Evolutionary conservation across 2,888 invertebrate species (phyloP).

Genomic region (Lasioglossum marginatum): DNA sequence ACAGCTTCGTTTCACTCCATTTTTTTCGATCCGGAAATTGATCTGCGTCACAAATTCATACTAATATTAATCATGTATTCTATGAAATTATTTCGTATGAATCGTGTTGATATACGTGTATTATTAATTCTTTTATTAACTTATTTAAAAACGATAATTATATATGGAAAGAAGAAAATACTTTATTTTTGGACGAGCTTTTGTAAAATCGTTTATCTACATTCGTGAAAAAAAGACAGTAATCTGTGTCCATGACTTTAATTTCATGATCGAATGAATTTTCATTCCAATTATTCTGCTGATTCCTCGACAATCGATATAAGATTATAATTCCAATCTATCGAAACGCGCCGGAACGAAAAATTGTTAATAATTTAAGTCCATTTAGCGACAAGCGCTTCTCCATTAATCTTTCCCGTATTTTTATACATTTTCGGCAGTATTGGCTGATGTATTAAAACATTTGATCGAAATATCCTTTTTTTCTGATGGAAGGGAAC

Average conservation of each 20-base stretch:
- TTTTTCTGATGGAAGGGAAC: not conserved
- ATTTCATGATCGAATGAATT: not conserved
- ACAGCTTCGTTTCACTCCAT: not conserved
- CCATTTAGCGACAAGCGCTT: not conserved
- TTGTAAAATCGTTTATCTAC: not conserved
- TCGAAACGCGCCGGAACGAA: not conserved
- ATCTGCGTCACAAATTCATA: not conserved
- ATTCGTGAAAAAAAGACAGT: not conserved
- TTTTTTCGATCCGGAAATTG: not conserved
- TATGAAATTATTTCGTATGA: not conserved
- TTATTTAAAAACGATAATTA: not conserved
- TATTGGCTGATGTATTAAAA: not conserved
- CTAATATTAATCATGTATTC: not conserved
- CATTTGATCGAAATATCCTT: not conserved
- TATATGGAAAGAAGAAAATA: not conserved
- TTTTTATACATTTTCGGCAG: not conserved
- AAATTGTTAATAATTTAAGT: not conserved
- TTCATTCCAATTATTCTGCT: not conserved
- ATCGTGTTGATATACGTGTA: not conserved
- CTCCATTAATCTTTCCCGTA: not conserved
- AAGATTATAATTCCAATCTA: slow-evolving; percentile 4
- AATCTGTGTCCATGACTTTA: not conserved
- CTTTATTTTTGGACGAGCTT: not conserved
- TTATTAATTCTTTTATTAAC: not conserved
- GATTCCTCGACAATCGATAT: not conserved